Conservation (phyloP, 1,140 invertebrate species). For the Tetragonula clypearis region DNA sequence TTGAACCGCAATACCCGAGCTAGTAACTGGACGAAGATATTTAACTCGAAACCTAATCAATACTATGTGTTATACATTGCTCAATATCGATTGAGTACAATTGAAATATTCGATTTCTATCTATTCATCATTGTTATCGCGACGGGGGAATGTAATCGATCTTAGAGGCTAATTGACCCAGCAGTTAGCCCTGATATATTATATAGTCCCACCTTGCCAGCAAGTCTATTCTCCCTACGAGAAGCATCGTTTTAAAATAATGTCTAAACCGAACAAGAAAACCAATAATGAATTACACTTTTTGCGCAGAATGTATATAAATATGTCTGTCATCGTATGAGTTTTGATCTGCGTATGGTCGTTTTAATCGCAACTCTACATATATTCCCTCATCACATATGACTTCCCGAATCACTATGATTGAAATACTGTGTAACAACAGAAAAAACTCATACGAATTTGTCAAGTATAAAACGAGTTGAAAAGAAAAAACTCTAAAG, state of each 20-base stretch:
- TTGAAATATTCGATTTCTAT: neutral
- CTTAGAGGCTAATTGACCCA: constrained; percentile 71
- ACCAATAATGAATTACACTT: neutral
- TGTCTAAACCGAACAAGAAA: neutral
- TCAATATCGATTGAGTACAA: neutral
- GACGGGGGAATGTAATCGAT: constrained; percentile 43
- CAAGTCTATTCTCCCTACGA: constrained; percentile 35
- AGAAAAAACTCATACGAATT: constrained; percentile 37
- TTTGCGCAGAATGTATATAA: constrained; percentile 42
- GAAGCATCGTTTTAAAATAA: neutral
- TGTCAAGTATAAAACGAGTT: constrained; percentile 36
- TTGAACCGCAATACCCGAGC: constrained; percentile 21
- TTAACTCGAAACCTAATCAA: constrained; percentile 35
- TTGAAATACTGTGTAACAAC: neutral
- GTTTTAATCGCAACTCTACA: neutral
- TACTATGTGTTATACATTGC: neutral
- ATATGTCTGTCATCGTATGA: constrained; percentile 39
- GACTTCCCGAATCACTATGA: neutral
- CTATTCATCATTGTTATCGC: constrained; percentile 2
- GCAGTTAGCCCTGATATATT: constrained; percentile 66
- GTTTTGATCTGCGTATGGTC: constrained; percentile 2
- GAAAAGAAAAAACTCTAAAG: constrained; percentile 59
- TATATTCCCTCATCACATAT: neutral
- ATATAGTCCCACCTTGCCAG: constrained; percentile 57
- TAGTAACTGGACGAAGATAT: neutral